Conservation (phyloP, 2,888 invertebrate genomes). For the Pelosia muscerda region DNA sequence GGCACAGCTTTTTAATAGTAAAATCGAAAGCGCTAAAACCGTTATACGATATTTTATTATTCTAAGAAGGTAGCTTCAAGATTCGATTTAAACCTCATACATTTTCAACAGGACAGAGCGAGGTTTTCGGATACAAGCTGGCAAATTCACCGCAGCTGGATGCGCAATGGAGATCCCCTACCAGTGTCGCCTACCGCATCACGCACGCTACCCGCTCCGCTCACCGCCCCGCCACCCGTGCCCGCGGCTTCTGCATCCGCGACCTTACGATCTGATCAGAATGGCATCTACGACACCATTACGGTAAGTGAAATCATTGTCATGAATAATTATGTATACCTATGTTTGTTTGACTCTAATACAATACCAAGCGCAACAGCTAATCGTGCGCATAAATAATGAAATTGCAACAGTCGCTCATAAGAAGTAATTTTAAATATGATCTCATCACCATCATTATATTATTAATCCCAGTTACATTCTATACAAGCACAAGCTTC, state of each 20-base stretch:
- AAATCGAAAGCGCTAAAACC: neutral
- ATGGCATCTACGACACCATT: conserved; percentile 84
- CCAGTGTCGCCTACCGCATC: conserved; percentile 75
- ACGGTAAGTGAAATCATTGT: conserved; percentile 66
- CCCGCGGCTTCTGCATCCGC: conserved; percentile 57
- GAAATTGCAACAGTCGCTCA: neutral
- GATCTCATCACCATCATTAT: neutral
- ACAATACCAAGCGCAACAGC: conserved; percentile 14
- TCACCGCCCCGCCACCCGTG: conserved; percentile 61
- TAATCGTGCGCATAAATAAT: conserved; percentile 15
- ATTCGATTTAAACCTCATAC: conserved; percentile 3
- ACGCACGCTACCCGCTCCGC: conserved; percentile 61
- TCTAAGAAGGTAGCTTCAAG: conserved; percentile 5
- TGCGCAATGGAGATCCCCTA: conserved; percentile 81
- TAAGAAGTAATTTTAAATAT: neutral
- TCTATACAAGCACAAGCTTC: too few species aligned
- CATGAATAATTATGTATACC: conserved; percentile 35
- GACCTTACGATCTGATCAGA: conserved; percentile 69
- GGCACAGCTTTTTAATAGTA: neutral
- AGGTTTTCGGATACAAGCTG: conserved; percentile 91
- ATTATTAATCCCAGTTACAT: neutral
- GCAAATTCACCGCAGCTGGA: conserved; percentile 91
- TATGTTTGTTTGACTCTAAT: conserved; percentile 15
- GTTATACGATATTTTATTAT: conserved; percentile 9
- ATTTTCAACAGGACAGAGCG: conserved; percentile 86